Evolutionary conservation across 2,113 vertebrate species (phyloP), one percentile per base, ranked within the genome.

Genomic region (Rhea pennata): DNA sequence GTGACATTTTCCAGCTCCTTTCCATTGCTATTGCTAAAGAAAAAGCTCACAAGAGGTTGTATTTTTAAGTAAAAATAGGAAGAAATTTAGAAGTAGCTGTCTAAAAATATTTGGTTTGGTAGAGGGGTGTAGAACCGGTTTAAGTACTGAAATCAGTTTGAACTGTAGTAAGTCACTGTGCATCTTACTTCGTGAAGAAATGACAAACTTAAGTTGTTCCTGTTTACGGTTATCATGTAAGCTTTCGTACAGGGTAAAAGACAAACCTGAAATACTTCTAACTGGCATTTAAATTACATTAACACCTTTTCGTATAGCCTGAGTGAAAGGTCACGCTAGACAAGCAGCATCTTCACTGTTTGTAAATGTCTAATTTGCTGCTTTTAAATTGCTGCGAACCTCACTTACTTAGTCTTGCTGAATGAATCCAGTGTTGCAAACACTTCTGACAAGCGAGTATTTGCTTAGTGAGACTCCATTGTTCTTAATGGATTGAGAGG

Each of bases 401-500:
- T 96, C 90, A 58, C 82, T 96, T 78, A 61, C 96, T 97, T 83
- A 31, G 78, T 85, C 92, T 82, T 64, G 86, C 87, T 84, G 94
- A 86, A 75, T 95, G 89, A 96, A 94, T 97, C 87, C 91, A 91
- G 81, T 96, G 91, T 93, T 96, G 81, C 95, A 95, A 95, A 96
- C 96, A 94, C 87, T 96, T 96, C 93, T 98, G 98, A 97, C 98
- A 98, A 98, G 98, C 78, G 96, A 98, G 92, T 96, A 84, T 98
- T 98, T 97, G 90, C 97, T 97, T 97, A 96, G 95, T 71, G 80
- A 95, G 92, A 96, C 96, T 88, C 96, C 95, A 76, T 96, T 97
- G 96, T 98, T 97, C 95, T 85, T 96, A 98, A 97, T 97, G 97
- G 96, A 97, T 98, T 96, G 82, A 97, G 96, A 96, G 88, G 92